A percentile compares a stretch with the other conserved stretches of the same genome.
These are phyloP conservation scores for Montipora capitata DNA, from an alignment of 92 coral and sea anemone genomes.

Conservation along the genomic window DNA sequence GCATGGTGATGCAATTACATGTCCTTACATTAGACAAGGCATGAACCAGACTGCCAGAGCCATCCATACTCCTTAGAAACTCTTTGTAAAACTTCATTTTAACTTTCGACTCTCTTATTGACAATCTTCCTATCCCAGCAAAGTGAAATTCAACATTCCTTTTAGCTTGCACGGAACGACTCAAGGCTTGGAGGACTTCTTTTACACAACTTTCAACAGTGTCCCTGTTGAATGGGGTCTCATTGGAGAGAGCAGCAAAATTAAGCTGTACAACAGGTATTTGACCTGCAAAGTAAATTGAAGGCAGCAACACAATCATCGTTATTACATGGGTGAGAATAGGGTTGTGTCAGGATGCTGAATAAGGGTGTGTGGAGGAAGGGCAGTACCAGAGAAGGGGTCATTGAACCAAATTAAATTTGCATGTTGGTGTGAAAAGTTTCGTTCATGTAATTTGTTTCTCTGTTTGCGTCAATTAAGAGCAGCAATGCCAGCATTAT, in stretches of 20 bases:
- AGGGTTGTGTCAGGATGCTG: too few species aligned
- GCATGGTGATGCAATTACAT: too few species aligned
- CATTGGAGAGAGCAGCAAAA: constrained; percentile 90
- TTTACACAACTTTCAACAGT: constrained; percentile 98
- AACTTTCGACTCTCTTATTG: constrained; percentile 93
- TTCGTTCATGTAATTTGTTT: too few species aligned
- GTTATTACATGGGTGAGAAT: too few species aligned
- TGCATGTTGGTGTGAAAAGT: too few species aligned
- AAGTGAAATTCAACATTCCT: constrained; percentile 98
- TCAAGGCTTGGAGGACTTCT: constrained; percentile 96
- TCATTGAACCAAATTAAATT: too few species aligned
- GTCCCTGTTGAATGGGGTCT: constrained; percentile 93
- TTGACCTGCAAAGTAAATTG: constrained; percentile 77
- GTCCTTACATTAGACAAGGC: constrained; percentile 92
- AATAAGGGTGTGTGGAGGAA: too few species aligned
- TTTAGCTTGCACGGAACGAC: constrained; percentile 91
- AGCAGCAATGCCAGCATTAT: too few species aligned
- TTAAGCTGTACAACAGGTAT: constrained; percentile 96
- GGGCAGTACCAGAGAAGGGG: too few species aligned
- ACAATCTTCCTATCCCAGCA: constrained; percentile 95
- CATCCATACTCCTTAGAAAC: constrained; percentile 94
- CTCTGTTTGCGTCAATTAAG: too few species aligned
- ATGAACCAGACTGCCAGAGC: constrained; percentile 92
- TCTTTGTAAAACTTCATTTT: constrained; percentile 99
- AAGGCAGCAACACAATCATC: too few species aligned